Evolutionary conservation across 2,113 vertebrate genomes (phyloP), one percentile per base, ranked within the genome.

Genomic region (Colistium nudipinnis): DNA sequence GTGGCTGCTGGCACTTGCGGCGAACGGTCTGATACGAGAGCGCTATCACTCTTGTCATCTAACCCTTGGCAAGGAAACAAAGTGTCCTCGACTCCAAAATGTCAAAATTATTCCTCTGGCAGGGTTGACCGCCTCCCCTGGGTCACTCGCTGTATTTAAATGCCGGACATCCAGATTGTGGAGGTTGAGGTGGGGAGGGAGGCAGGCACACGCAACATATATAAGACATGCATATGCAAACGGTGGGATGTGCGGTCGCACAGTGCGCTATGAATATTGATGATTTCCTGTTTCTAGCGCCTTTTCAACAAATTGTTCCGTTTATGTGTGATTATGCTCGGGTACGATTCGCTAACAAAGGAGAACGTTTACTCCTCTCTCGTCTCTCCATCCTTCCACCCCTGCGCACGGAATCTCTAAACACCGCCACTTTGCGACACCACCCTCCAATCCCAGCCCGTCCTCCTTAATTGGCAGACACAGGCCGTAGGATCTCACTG

Each of bases 401-500:
- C 62, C 62, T 70, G 47, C 44, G 68, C 13, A 14, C 54, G 39
- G 57, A 45, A 57, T 84, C 81, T 87, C 74, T n/a, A 82, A 77
- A 83, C 45, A 51, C 65, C 60, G 64, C 78, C 10, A 82, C 85
- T 87, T 88, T 67, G 65, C 33, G 33, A 56, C 54, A 30, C 64
- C n/a, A n/a, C n/a, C n/a, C n/a, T n/a, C 61, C 74, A 62, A 64
- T 73, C 71, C 71, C 69, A 25, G 66, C 7, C 8, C 56, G 27
- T 81, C 77, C 28, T 38, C 38, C 66, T 78, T 86, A 87, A 87
- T 89, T 86, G 80, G 73, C 77, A 84, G 48, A 82, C 74, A 76
- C 70, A 72, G n/a, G n/a, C 38, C 19, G 35, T 51, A 44, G 39
- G 62, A 69, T 82, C 63, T 82, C 76, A 61, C n/a, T 76, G 57